Conservation (phyloP, 2,797 vertebrate species). For the Sebastes glaucus region DNA sequence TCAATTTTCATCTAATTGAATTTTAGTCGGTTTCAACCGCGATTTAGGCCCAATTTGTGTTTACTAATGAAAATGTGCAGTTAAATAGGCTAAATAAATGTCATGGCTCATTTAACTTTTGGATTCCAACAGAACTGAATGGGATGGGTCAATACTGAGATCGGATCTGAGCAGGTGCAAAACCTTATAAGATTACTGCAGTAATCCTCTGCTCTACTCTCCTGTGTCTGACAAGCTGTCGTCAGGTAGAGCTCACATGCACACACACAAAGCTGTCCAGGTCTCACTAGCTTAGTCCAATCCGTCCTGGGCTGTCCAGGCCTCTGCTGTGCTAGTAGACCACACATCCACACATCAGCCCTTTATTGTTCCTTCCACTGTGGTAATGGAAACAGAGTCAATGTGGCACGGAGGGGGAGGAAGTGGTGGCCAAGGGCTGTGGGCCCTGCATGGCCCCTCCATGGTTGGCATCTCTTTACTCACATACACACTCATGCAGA, state of each 20-base stretch:
- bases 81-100: not conserved
- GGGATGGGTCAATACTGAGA: constrained; percentile 9
- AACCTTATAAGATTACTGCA: constrained; percentile 24
- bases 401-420: constrained; percentile 73
- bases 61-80: not conserved
- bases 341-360: constrained; percentile 80
- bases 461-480: constrained; percentile 69
- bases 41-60: not conserved
- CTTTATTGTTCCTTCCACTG: constrained; percentile 85
- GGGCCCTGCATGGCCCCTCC: constrained; percentile 66
- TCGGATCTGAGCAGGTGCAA: constrained; percentile 3
- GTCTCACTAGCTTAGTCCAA: constrained; percentile 48
- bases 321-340: constrained; percentile 67
- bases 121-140: not conserved
- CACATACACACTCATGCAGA: constrained; percentile 13
- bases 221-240: constrained; percentile 51
- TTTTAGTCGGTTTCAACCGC: not conserved
- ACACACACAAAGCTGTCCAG: constrained; percentile 30
- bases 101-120: not conserved
- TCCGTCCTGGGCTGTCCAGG: constrained; percentile 58
- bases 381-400: constrained; percentile 83
- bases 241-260: constrained; percentile 28
- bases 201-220: constrained; percentile 31
- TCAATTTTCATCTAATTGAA: not conserved
- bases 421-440: constrained; percentile 71